These are phyloP conservation scores for Corythornis leucogaster DNA, from an alignment of 2,797 vertebrate genomes.

Conservation along the genomic window DNA sequence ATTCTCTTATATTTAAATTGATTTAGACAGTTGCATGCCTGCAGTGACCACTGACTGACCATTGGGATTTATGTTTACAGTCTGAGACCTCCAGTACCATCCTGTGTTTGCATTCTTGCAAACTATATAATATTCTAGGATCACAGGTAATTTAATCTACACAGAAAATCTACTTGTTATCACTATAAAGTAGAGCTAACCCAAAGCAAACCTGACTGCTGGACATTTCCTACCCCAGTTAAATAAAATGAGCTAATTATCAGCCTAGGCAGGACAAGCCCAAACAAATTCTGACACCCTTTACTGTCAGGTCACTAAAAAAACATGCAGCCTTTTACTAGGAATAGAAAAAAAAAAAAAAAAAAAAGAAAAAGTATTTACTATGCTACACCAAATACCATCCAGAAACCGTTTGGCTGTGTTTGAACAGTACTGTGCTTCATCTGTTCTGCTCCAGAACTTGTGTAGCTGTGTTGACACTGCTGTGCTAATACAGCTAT, in stretches of 20 bases:
- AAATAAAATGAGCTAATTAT: slow-evolving; percentile 35
- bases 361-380: neutral
- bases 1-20: neutral
- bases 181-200: neutral
- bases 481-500: slow-evolving; percentile 34
- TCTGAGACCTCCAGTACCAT: neutral
- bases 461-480: slow-evolving; percentile 32
- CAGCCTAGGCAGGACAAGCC: neutral
- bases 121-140: neutral
- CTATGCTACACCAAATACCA: neutral
- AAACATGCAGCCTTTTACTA: neutral
- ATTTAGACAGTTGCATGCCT: neutral
- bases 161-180: neutral
- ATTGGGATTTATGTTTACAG: neutral
- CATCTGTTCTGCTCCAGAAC: slow-evolving; percentile 59
- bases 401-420: slow-evolving; percentile 29
- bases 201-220: neutral
- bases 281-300: neutral
- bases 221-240: neutral
- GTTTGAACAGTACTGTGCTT: slow-evolving; percentile 47
- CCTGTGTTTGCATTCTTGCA: neutral
- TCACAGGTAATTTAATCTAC: neutral
- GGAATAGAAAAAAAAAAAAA: neutral
- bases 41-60: neutral
- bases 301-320: slow-evolving; percentile 2